Evolutionary conservation across 2,113 vertebrate genomes (phyloP), one percentile per base, ranked within the genome.

Genomic region (Microtus oregoni): DNA sequence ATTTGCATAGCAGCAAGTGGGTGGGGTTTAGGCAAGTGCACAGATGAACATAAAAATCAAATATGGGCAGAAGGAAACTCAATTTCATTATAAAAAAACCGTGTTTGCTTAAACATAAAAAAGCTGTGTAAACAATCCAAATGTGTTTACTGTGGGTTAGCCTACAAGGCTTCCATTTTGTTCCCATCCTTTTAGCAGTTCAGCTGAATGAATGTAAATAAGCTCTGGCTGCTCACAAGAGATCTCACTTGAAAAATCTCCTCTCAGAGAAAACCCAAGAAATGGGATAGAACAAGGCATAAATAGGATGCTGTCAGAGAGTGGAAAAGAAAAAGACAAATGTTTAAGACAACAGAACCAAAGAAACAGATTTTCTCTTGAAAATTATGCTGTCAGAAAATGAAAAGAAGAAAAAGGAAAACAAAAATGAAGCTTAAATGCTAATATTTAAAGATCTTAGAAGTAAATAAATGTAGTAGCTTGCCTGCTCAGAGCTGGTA

Each of bases 1-100:
- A 98, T 98, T 98, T 99, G 97, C 98, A 98, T 98, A 98, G 98
- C 98, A 99, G 97, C 98, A 97, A 98, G 97, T 98, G 97, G 98
- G 98, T 98, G 98, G 98, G 47, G 98, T 97, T 98, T 98, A 98
- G 96, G 97, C 90, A 0, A 98, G 96, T 97, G 98, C 98, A 98
- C 98, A 98, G 98, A 99, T 99, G 98, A 98, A 99, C 98, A 98
- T 98, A 98, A 98, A 99, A 99, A 98, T 98, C 98, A 98, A 98
- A 98, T 98, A 98, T 82, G 94, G 97, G 97, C 98, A 98, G 97
- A 98, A 98, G 98, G 96, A 98, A 98, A 97, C 98, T 96, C 98
- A 96, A 98, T 97, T 98, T 98, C 98, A 97, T 97, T 97, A 97
- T 96, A 97, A 97, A 95, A 92, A 98, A 98, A 97, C 4, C 96